A percentile compares a stretch with the other conserved stretches of the same genome.
Evolutionary conservation across 2,797 vertebrate species (phyloP).

Genomic region (Menidia menidia): DNA sequence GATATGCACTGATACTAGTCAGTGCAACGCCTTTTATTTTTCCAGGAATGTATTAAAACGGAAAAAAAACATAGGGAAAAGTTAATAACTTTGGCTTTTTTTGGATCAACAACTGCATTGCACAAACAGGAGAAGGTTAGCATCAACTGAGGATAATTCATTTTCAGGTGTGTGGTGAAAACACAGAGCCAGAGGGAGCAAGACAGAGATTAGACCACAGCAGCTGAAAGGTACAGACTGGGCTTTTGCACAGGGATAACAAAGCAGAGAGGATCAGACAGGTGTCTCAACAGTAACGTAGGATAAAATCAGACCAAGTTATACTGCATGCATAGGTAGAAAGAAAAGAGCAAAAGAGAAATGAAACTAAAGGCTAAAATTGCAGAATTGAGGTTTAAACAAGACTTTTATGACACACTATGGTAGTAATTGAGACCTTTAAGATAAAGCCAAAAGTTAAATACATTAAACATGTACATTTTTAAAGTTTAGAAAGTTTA

Average conservation of each 20-base stretch:
- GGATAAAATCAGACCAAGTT: neutral
- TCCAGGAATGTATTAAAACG: too few relatives aligned
- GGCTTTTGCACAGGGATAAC: constrained; percentile 5
- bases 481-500: neutral
- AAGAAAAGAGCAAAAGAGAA: neutral
- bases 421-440: neutral
- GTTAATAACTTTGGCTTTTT: neutral
- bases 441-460: neutral
- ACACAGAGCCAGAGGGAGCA: neutral
- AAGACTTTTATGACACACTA: neutral
- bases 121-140: neutral
- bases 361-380: neutral
- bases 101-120: neutral
- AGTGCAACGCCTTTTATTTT: too few relatives aligned
- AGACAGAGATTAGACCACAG: constrained; percentile 13
- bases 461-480: neutral
- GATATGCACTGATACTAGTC: neutral
- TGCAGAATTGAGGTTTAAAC: neutral
- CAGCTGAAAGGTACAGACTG: neutral
- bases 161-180: constrained; percentile 11
- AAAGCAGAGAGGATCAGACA: constrained; percentile 5
- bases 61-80: neutral
- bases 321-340: neutral
- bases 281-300: neutral
- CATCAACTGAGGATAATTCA: neutral